Evolutionary conservation across 2,113 vertebrate species (phyloP), one percentile per base, ranked within the genome.

Genomic region (Meles meles): DNA sequence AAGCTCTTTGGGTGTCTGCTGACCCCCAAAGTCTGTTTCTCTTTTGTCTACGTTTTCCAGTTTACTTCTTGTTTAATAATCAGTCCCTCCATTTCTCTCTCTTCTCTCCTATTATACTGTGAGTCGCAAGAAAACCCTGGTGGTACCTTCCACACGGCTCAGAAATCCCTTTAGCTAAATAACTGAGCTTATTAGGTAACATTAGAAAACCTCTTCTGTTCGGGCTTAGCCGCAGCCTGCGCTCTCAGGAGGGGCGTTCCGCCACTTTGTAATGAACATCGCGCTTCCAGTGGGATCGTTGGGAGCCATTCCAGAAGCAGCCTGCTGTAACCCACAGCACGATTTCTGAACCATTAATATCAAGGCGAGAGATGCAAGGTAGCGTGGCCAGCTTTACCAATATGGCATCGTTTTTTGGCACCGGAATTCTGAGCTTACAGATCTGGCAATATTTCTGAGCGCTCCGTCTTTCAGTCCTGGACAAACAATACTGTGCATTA

Each of bases 201-300:
- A 15, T 13, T 27, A 61, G 76, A 10, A 63, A 52, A 25, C 5
- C 37, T 9, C 57, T 59, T 88, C 27, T 21, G 17, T 37, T 42
- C 31, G 2, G 7, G 67, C 4, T 0, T 12, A 49, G 6, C 31
- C 12, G 55, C 67, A 71, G 72, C 44, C 10, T 7, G 1, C 39
- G 21, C 67, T n/a, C 3, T 25, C 1, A 0, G 37, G 17, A n/a
- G n/a, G 11, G 6, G 0, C n/a, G n/a, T 37, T 25, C 82, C 8
- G 14, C 11, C 44, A 12, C 47, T 47, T 59, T 37, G 0, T 14
- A 39, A 44, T 37, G 39, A 49, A 63, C n/a, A 55, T 6, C 8
- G 14, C 17, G 2, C 59, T 39, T 76, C 72, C 39, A 42, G 0
- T 18, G 47, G 37, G 69, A 10, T 59, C 63, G 0, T 6, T 0